Conservation (phyloP, 92 coral and sea anemone genomes). For the Micromussa lordhowensis region DNA sequence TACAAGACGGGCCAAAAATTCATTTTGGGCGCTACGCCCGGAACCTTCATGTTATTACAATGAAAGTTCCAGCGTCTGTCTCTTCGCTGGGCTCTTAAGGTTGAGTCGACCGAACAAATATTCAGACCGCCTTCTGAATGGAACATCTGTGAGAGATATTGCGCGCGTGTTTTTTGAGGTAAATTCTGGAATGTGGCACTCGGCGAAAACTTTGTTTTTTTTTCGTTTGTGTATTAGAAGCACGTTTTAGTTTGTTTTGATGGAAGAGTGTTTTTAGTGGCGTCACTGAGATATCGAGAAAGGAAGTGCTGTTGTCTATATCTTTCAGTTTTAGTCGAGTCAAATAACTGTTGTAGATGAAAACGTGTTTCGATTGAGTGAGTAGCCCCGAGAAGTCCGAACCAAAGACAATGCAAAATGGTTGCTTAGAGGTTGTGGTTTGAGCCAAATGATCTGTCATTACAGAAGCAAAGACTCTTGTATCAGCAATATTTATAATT, state of each 20-base stretch:
- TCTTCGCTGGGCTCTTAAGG: not conserved
- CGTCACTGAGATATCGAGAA: not conserved
- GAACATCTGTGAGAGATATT: not conserved
- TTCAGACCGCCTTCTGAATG: not conserved
- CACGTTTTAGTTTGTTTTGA: constrained; percentile 10
- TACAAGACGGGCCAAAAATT: not conserved
- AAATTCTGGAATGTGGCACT: constrained; percentile 6
- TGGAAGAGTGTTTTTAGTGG: not conserved
- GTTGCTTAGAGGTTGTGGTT: not conserved
- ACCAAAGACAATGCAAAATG: not conserved
- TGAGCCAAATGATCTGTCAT: not conserved
- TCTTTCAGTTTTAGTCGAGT: no score
- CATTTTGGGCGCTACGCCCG: not conserved
- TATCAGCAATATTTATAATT: not conserved
- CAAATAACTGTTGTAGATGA: not conserved
- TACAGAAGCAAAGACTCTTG: not conserved
- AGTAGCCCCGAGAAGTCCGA: not conserved
- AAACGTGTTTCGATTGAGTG: not conserved
- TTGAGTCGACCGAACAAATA: not conserved
- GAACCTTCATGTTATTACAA: not conserved
- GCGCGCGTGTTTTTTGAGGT: not conserved
- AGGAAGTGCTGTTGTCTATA: not conserved
- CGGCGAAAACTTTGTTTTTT: not conserved
- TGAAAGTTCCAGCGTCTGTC: not conserved
- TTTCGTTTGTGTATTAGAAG: not conserved